Conservation (phyloP, 2,113 vertebrate genomes). For the Myotis lucifugus region DNA sequence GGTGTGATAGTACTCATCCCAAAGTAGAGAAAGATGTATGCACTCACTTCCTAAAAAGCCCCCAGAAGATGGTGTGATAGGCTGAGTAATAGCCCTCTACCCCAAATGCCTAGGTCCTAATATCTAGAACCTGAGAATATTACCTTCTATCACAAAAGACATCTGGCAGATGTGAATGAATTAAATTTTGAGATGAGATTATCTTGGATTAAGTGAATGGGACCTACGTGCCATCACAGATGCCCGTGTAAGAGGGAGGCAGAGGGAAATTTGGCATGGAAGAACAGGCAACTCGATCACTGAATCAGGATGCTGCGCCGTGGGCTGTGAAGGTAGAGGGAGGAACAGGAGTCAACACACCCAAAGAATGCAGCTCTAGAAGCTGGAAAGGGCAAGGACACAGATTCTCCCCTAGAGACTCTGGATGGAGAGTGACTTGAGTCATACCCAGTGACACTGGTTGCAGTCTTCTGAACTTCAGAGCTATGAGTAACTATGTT, state of each 20-base stretch:
- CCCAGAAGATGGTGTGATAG: background rate
- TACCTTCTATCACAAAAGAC: background rate
- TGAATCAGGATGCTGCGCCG: background rate
- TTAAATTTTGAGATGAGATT: background rate
- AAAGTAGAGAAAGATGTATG: background rate
- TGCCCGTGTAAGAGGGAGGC: background rate
- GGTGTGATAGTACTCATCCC: background rate
- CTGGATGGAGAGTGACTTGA: background rate
- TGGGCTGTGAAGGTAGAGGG: background rate
- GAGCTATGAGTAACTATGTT: background rate
- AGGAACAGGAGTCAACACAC: background rate
- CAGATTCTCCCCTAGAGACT: background rate
- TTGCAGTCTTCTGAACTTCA: background rate
- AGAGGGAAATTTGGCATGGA: background rate
- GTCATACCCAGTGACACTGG: background rate
- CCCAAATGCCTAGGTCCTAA: background rate
- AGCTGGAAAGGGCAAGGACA: background rate
- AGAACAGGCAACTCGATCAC: background rate
- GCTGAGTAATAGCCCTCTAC: background rate
- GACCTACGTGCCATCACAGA: background rate
- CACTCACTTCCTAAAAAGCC: background rate
- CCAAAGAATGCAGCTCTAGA: background rate
- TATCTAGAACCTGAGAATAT: background rate
- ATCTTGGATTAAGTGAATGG: background rate
- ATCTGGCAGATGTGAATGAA: background rate